Evolutionary conservation across 2,113 vertebrate genomes (phyloP).

Genomic region (Oryzias woworae): DNA sequence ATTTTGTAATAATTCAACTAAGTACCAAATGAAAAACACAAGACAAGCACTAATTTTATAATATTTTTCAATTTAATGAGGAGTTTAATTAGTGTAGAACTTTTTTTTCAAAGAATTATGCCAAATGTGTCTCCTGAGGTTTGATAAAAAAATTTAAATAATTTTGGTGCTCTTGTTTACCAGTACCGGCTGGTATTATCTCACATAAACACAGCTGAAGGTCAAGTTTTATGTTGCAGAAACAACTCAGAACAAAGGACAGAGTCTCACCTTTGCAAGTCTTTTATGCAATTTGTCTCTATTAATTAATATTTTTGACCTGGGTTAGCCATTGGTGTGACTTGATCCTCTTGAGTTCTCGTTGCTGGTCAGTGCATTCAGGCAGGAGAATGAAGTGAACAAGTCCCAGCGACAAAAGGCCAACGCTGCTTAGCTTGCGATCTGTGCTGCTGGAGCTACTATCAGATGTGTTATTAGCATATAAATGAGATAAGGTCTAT

Average conservation of each 20-base stretch:
- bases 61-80: no score
- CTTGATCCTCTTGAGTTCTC: slow-evolving; percentile 41
- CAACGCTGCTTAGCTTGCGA: slow-evolving; percentile 42
- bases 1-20: no score
- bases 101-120: no score
- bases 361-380: slow-evolving; percentile 44
- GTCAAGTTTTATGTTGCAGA: slow-evolving; percentile 33
- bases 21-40: no score
- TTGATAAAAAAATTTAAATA: no score
- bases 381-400: slow-evolving; percentile 41
- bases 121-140: no score
- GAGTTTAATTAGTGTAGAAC: no score
- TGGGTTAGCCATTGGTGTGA: slow-evolving; percentile 33
- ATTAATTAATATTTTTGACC: slow-evolving; percentile 28
- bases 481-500: slow-evolving; percentile 78
- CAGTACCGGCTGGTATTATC: neutral
- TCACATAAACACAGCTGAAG: slow-evolving; percentile 39
- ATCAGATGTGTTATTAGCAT: slow-evolving; percentile 75
- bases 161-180: neutral
- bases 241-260: slow-evolving; percentile 42
- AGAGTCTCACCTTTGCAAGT: slow-evolving; percentile 40
- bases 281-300: slow-evolving; percentile 46
- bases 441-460: slow-evolving; percentile 51
- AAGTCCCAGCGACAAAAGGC: slow-evolving; percentile 53
- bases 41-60: no score